Base-by-base conservation (phyloP, 2,113 vertebrate species). In the Lucifuga dentata region DNA sequence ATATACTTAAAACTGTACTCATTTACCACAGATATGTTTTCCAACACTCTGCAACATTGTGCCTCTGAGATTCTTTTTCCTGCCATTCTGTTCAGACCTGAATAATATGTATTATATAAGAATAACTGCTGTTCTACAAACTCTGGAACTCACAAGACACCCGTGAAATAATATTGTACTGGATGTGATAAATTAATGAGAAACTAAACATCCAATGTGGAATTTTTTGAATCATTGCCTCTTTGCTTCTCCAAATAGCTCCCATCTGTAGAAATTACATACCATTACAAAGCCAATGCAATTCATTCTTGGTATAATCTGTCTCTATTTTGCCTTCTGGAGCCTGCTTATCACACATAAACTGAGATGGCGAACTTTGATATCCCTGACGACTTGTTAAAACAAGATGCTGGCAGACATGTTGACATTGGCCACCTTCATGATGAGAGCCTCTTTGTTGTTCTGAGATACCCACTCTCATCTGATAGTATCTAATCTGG, bases 11-110 rank as follows among this genome's bases (percentile, higher is more conserved):
- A 74, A 58, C 52, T 74, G 51, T 63, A 57, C 62, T 78, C 66
- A 56, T 81, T 84, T 50, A 79, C 86, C 89, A 83, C 87, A 86
- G 80, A 55, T 81, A 81, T 83, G 86, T 73, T 76, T 57, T 73
- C 74, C 20, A 49, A 72, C 67, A 74, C 77, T 77, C 56, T 33
- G 59, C 62, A 64, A 74, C 73, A 69, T 10, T n/a, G 29, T 75
- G 70, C 21, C 44, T 68, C 49, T 51, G 50, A 50, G 39, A 40
- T 65, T 24, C 20, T 35, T 40, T 41, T 40, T 23, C 7, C 58
- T 46, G 53, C 16, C 41, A 3, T 45, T 64, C 58, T 50, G 62
- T 63, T 73, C n/a, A 78, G 55, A 76, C 62, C n/a, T 16, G 57
- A 77, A 78, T 61, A 53, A 63, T 23, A 74, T 21, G 68, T 46